Evolutionary conservation across 35 echinoderm and acorn worm species (phyloP).

Genomic region (Ophioderma brevispina): DNA sequence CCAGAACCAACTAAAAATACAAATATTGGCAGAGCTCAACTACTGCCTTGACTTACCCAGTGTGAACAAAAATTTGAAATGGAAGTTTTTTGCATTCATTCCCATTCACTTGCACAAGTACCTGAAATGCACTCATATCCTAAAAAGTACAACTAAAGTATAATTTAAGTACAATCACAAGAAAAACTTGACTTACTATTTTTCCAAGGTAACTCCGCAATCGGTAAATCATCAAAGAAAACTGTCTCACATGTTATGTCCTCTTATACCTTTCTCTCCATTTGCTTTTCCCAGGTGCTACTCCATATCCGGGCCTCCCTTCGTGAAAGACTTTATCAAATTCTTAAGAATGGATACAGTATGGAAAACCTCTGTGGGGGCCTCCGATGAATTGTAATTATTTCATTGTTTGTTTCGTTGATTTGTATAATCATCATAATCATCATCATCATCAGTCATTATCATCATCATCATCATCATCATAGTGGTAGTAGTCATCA

Average conservation of each 20-base stretch:
- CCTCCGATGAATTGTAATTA: conserved; percentile 84
- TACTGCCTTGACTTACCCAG: too few relatives aligned
- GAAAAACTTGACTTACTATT: not conserved
- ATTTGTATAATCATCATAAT: too few relatives aligned
- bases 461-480: too few relatives aligned
- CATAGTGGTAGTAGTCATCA: too few relatives aligned
- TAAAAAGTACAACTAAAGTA: not conserved
- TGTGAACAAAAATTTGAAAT: too few relatives aligned
- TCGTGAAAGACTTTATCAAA: conserved; percentile 77
- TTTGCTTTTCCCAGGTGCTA: conserved; percentile 56
- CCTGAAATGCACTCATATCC: not conserved
- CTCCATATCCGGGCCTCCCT: conserved; percentile 87
- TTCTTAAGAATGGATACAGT: conserved; percentile 79
- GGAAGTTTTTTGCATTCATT: too few relatives aligned
- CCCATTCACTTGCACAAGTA: too few relatives aligned
- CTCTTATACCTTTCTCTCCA: too few relatives aligned
- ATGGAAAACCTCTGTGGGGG: conserved; percentile 83
- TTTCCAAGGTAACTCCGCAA: not conserved
- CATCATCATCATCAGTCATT: too few relatives aligned
- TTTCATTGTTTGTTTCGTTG: too few relatives aligned
- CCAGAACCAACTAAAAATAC: too few relatives aligned
- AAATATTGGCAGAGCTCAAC: too few relatives aligned
- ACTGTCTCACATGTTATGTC: not conserved
- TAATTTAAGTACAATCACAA: not conserved
- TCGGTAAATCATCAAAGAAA: not conserved